phyloP scores from a whole-genome alignment of 2,113 vertebrate genomes.

The Romanogobio albipinnatus region DNA sequence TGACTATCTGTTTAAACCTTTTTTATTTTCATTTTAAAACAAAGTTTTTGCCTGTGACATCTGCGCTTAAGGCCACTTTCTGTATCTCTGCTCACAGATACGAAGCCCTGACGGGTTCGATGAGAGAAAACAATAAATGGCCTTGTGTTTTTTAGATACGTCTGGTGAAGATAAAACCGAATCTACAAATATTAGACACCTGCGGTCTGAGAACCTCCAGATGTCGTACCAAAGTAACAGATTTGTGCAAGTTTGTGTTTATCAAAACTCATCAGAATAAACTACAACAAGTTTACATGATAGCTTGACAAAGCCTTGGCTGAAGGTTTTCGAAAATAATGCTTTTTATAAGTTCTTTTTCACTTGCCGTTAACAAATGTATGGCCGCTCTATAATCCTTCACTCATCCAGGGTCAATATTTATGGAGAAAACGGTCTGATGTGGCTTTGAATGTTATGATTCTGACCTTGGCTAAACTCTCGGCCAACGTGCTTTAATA shows the following conservation, averaged over 20 bases:
- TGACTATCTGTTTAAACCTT: not conserved
- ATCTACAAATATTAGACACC: constrained; percentile 21
- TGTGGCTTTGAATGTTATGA: constrained; percentile 41
- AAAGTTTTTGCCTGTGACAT: not conserved
- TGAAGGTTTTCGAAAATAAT: not conserved
- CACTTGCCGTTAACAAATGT: not conserved
- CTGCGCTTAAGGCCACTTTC: constrained; percentile 9
- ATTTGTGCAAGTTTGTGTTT: not conserved
- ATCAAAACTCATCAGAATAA: not conserved
- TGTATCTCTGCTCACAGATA: constrained; percentile 5
- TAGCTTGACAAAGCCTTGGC: not conserved
- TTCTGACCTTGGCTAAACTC: constrained; percentile 57
- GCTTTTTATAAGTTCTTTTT: not conserved
- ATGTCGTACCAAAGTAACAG: not conserved
- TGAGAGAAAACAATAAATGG: constrained; percentile 39
- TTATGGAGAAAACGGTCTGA: constrained; percentile 38
- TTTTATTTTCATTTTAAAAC: not conserved
- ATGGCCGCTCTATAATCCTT: not conserved
- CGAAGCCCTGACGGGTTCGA: not conserved
- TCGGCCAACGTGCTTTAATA: constrained; percentile 41
- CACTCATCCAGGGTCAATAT: constrained; percentile 48
- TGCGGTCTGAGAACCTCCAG: not conserved
- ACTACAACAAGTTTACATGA: not conserved
- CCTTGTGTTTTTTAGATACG: constrained; percentile 33
- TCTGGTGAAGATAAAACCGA: constrained; percentile 30